Percentiles rank a stretch among this genome's conserved stretches.
Evolutionary conservation across 1,140 invertebrate genomes (phyloP).

Genomic region (Dryas iulia): DNA sequence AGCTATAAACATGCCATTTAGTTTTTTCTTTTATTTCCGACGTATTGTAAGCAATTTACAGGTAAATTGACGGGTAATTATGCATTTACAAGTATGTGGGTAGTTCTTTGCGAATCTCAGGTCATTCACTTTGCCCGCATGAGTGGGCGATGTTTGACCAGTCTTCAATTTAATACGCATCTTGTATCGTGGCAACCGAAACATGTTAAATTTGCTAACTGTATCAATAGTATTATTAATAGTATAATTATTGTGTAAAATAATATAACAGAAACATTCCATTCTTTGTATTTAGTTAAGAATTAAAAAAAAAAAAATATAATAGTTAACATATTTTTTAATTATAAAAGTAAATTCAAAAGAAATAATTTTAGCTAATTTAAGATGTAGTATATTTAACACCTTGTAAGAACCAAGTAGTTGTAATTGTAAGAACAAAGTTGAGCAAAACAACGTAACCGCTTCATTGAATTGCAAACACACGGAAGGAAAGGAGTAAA

Average conservation of each 20-base stretch:
- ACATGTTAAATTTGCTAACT: not conserved
- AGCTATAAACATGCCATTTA: too few relatives aligned
- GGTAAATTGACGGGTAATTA: conserved; percentile 29
- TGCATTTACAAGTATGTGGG: conserved; percentile 25
- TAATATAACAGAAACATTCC: too few relatives aligned
- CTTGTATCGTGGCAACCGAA: not conserved
- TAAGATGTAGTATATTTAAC: too few relatives aligned
- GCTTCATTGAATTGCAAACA: conserved; percentile 23
- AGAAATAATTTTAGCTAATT: too few relatives aligned
- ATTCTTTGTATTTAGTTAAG: too few relatives aligned
- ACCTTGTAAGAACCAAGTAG: too few relatives aligned
- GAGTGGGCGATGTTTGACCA: conserved; percentile 31
- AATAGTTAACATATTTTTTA: too few relatives aligned
- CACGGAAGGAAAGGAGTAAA: conserved; percentile 27
- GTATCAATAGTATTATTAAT: not conserved
- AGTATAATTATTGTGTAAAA: too few relatives aligned
- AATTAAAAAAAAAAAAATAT: too few relatives aligned
- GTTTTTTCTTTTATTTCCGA: not conserved
- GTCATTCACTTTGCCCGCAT: conserved; percentile 39
- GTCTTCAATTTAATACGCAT: conserved; percentile 9
- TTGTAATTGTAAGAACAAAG: not conserved
- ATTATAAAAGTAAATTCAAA: too few relatives aligned
- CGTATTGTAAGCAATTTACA: not conserved
- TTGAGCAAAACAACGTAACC: not conserved
- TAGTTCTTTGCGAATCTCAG: conserved; percentile 35